Conservation (phyloP, 2,797 vertebrate genomes). For the Lutjanus argentimaculatus region DNA sequence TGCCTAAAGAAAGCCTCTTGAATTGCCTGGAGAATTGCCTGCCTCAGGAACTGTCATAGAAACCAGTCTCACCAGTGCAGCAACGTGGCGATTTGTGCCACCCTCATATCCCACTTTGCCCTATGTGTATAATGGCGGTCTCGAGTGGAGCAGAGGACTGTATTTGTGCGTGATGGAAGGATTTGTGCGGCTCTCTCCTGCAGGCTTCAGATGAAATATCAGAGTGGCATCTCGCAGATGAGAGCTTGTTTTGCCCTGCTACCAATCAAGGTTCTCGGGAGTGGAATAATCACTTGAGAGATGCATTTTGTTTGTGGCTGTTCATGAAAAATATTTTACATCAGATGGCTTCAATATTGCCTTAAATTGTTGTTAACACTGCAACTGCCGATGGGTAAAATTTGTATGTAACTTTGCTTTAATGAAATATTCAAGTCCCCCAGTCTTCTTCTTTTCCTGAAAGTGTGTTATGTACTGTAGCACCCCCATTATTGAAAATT, state of each 20-base stretch:
- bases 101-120: constrained; percentile 27
- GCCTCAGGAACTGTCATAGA: constrained; percentile 41
- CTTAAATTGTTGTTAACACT: not conserved
- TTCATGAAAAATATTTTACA: constrained; percentile 9
- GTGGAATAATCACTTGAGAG: constrained; percentile 55
- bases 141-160: constrained; percentile 19
- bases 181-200: constrained; percentile 20
- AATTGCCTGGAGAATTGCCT: constrained; percentile 45
- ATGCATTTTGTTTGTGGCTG: constrained; percentile 36
- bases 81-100: constrained; percentile 11
- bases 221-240: constrained; percentile 35
- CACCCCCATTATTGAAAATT: too few species aligned
- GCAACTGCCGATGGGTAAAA: too few species aligned
- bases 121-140: constrained; percentile 38
- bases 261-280: constrained; percentile 54
- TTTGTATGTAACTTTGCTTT: too few species aligned
- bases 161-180: constrained; percentile 32
- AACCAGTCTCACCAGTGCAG: constrained; percentile 37
- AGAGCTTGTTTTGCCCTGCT: constrained; percentile 38
- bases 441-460: too few species aligned
- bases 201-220: constrained; percentile 47
- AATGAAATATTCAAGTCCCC: too few species aligned
- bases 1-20: constrained; percentile 29
- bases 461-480: too few species aligned
- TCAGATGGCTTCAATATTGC: constrained; percentile 11